Percentiles rank a stretch among this genome's conserved stretches.
These are phyloP conservation scores for Epistrophe eligans DNA, from an alignment of 2,888 invertebrate genomes.

Conservation along the genomic window DNA sequence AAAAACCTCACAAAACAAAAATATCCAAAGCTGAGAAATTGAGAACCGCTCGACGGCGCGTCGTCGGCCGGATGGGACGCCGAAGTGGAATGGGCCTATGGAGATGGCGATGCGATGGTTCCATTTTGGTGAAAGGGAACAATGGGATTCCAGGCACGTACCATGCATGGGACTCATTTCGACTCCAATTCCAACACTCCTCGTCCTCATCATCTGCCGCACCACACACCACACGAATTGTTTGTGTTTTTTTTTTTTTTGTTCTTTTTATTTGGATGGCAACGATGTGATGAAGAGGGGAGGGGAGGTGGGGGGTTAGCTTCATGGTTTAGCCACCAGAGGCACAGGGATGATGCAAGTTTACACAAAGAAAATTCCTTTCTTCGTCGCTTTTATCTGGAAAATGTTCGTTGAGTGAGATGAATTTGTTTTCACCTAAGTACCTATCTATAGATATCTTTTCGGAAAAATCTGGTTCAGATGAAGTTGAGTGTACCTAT, in stretches of 20 bases:
- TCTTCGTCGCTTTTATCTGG: conserved; percentile 56
- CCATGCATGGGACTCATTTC: conserved; percentile 67
- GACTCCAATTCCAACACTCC: conserved; percentile 63
- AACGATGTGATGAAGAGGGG: not conserved
- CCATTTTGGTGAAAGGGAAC: conserved; percentile 68
- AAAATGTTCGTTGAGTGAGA: conserved; percentile 58
- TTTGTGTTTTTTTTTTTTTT: conserved; percentile 13
- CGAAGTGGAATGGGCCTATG: conserved; percentile 20
- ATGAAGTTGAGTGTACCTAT: not conserved
- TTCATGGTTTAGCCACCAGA: conserved; percentile 27
- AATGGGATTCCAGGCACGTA: conserved; percentile 74
- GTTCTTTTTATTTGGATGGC: not conserved
- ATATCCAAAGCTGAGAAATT: conserved; percentile 54
- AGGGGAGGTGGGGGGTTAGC: not conserved
- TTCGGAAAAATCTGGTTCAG: conserved; percentile 36
- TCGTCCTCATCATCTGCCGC: conserved; percentile 20
- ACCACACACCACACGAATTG: conserved; percentile 13
- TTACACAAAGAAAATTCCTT: conserved; percentile 61
- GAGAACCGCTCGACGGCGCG: conserved; percentile 43
- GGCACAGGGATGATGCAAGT: conserved; percentile 44
- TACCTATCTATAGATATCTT: conserved; percentile 23
- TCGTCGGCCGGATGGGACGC: conserved; percentile 4
- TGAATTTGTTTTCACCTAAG: conserved; percentile 50
- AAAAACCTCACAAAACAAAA: conserved; percentile 23
- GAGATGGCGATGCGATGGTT: conserved; percentile 58